Conservation (phyloP, 2,888 invertebrate genomes). For the Orchesellides sinensis region DNA sequence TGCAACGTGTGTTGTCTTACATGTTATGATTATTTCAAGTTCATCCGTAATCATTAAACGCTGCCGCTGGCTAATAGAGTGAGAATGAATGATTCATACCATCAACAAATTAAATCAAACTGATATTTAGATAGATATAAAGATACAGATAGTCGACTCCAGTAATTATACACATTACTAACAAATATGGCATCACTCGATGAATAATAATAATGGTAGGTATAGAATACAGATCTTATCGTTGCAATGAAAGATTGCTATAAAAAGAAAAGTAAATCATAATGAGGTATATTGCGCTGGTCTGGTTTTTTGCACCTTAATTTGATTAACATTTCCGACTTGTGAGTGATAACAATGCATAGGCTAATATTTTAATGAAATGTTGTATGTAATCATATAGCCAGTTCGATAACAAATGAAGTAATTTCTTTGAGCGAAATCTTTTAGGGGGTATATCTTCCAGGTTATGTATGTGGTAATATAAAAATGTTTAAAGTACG, state of each 20-base stretch:
- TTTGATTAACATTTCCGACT: constrained; percentile 42
- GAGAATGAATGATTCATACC: neutral
- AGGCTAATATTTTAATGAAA: constrained; percentile 47
- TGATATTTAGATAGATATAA: no score
- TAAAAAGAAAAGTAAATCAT: neutral
- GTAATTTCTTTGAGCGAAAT: neutral
- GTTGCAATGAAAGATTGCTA: no score
- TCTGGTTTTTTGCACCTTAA: constrained; percentile 3
- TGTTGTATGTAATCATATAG: constrained; percentile 6
- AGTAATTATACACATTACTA: neutral
- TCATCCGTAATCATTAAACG: no score
- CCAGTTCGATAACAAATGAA: neutral
- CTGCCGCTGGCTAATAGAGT: no score
- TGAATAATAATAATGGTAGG: no score
- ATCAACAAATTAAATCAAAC: no score
- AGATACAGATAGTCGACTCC: no score
- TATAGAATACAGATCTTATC: no score
- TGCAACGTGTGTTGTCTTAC: no score
- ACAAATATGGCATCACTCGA: neutral
- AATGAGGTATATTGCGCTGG: neutral
- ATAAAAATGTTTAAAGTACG: neutral
- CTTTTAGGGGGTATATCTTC: neutral
- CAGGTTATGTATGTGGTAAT: neutral
- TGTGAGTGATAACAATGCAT: constrained; percentile 26
- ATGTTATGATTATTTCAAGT: no score